phyloP scores from a whole-genome alignment of 2,113 vertebrate species.

The Halichoeres trimaculatus region DNA sequence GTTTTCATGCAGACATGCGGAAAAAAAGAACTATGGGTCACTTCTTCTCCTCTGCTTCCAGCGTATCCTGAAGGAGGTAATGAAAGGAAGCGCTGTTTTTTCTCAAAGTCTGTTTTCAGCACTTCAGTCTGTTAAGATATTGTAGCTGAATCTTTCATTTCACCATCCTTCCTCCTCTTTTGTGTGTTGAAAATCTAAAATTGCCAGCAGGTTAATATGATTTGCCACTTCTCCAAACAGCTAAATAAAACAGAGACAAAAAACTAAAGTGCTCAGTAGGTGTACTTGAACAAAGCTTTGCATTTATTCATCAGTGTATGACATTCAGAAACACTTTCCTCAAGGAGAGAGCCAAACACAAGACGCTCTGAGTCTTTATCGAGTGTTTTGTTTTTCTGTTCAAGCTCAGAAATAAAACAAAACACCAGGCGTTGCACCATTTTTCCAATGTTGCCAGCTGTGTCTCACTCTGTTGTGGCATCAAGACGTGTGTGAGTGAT shows the following conservation, averaged over 20 bases:
- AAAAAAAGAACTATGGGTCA: no score
- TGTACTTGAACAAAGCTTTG: neutral
- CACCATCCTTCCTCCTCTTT: neutral
- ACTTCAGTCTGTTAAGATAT: neutral
- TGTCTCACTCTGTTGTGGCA: conserved; percentile 32
- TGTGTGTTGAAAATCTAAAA: no score
- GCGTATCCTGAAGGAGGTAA: no score
- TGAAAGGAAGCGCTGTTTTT: no score
- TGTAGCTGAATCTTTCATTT: neutral
- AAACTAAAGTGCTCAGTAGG: neutral
- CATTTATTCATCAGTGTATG: neutral
- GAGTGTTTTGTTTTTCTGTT: neutral
- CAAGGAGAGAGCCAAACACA: neutral
- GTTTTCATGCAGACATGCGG: no score
- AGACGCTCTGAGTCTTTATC: neutral
- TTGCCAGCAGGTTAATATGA: neutral
- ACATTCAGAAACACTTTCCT: neutral
- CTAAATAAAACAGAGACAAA: neutral
- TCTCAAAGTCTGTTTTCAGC: neutral
- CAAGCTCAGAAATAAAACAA: neutral
- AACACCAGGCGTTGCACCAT: neutral
- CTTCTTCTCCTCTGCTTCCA: no score
- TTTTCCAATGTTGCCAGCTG: conserved; percentile 23
- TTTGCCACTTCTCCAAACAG: neutral
- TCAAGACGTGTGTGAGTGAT: conserved; percentile 53